phyloP scores from a whole-genome alignment of 1,140 invertebrate species.

The Magallana ariakensis region DNA sequence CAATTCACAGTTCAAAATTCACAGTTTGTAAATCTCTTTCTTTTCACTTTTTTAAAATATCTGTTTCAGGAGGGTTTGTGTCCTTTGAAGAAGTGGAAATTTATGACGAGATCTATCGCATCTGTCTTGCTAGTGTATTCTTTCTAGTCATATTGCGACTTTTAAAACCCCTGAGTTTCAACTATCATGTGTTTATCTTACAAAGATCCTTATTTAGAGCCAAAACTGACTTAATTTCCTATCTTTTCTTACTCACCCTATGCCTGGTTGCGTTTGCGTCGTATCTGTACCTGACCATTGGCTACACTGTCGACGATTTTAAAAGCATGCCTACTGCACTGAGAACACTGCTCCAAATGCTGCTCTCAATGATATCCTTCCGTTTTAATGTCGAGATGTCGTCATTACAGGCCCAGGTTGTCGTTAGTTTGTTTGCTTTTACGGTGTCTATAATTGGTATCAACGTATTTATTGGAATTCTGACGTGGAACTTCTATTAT shows the following conservation, averaged over 20 bases:
- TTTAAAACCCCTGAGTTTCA: slow-evolving; percentile 56
- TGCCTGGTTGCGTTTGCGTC: slow-evolving; percentile 52
- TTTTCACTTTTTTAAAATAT: too few species aligned
- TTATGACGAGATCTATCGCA: slow-evolving; percentile 54
- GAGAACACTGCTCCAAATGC: background rate
- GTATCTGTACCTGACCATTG: slow-evolving; percentile 51
- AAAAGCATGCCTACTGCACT: background rate
- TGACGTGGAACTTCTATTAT: slow-evolving; percentile 20
- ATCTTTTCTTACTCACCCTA: slow-evolving; percentile 41
- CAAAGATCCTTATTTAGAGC: slow-evolving; percentile 43
- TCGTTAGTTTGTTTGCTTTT: slow-evolving; percentile 34
- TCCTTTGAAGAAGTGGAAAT: slow-evolving; percentile 57
- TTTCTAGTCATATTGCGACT: slow-evolving; percentile 57
- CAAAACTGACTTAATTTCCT: slow-evolving; percentile 17
- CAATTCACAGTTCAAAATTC: too few species aligned
- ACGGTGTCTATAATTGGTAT: slow-evolving; percentile 36
- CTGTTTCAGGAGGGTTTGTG: slow-evolving; percentile 47
- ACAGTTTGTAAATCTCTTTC: too few species aligned
- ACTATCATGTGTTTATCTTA: slow-evolving; percentile 60
- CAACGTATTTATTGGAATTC: slow-evolving; percentile 44
- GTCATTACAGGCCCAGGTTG: background rate
- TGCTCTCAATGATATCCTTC: slow-evolving; percentile 12
- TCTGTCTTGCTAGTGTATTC: slow-evolving; percentile 43
- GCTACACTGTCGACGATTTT: slow-evolving; percentile 31
- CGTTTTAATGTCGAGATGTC: slow-evolving; percentile 9